Base-by-base conservation (phyloP, 2,888 invertebrate genomes). In the Tenthredo amoena region DNA sequence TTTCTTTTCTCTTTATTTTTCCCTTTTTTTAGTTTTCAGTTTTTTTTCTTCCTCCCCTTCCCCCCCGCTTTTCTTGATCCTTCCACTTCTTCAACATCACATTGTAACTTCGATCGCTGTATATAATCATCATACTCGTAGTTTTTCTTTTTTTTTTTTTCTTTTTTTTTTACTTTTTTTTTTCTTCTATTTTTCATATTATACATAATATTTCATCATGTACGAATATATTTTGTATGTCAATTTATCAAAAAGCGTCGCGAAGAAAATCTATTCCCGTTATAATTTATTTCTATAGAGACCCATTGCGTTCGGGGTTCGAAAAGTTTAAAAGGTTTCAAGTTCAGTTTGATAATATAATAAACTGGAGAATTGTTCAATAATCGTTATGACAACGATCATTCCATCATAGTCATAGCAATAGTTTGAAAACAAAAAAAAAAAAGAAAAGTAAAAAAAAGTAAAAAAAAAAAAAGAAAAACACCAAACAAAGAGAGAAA, bases 401-500 rank as follows among this genome's bases (percentile, higher is more conserved):
- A 55, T 55, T 15, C 50, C 18, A 18, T 50, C 50, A 7, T n/a
- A n/a, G 18, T 55, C n/a, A 50, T 50, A 47, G 9, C 43, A 47
- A 47, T 26, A 26, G 26, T 47, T 9, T 5, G 37, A 37, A 37
- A 5, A 5, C 1, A 37, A 37, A 5, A 5, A 37, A 37, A 37
- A 37, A 37, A 47, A 47, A 2, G 3, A 9, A n/a, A 40, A 40
- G 2, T 9, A 31, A 74, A 26, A 10, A 74, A 84, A 10, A 65
- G 21, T 2, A 1, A 62, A 1, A 68, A 31, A 68, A 18, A 31
- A 31, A 7, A 26, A 15, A 18, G 12, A 26, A 34, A 74, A 85
- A 86, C 21, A 85, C 72, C 40, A 65, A 74, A 84, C 18, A 82
- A 86, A 86, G 76, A 50, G 68, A 71, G 55, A 84, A 31, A 85